A percentile compares a stretch with the other conserved stretches of the same genome.
These are phyloP conservation scores for Metallyticus violacea DNA, from an alignment of 2,888 invertebrate genomes.

Conservation along the genomic window DNA sequence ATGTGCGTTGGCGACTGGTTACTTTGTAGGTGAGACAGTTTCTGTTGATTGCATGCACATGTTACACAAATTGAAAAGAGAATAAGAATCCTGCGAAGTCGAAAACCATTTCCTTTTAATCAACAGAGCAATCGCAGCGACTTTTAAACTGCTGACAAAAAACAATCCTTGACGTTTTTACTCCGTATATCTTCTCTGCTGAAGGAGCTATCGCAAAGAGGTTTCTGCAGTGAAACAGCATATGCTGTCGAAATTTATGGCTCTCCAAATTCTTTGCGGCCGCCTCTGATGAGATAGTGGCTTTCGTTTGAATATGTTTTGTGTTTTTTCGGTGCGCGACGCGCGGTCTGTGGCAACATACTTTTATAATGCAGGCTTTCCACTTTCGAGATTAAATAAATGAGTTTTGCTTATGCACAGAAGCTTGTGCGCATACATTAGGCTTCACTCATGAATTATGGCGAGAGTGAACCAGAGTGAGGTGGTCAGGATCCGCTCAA, in stretches of 20 bases:
- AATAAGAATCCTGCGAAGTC: not conserved
- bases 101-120: not conserved
- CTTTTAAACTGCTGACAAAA: not conserved
- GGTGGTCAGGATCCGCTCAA: not conserved
- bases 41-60: too few relatives aligned
- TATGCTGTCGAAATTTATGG: not conserved
- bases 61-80: too few relatives aligned
- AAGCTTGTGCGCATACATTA: not conserved
- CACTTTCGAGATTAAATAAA: conserved; percentile 1
- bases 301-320: not conserved
- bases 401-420: conserved; percentile 8
- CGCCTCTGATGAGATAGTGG: not conserved
- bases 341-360: not conserved
- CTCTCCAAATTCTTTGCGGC: not conserved
- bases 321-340: not conserved
- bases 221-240: not conserved
- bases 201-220: not conserved
- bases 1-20: too few relatives aligned
- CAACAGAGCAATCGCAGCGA: not conserved
- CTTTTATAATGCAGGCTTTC: not conserved
- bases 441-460: not conserved
- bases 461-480: not conserved
- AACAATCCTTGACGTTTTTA: not conserved
- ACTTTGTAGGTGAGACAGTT: too few relatives aligned
- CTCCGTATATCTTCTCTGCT: not conserved